phyloP scores from a whole-genome alignment of 2,888 invertebrate genomes.

The Orchesellides sinensis region DNA sequence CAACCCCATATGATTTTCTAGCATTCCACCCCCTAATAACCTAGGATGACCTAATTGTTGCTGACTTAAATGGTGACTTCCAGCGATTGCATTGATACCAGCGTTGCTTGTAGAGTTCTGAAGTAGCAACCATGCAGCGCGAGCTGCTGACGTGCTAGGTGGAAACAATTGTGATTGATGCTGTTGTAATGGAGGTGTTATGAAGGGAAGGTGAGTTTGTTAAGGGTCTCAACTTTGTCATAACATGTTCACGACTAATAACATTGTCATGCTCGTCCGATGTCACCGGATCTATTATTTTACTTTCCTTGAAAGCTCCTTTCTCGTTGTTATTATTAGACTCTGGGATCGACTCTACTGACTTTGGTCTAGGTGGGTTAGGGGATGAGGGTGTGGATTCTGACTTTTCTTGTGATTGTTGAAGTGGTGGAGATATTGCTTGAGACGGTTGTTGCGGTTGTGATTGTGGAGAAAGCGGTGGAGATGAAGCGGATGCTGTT shows the following conservation, averaged over 20 bases:
- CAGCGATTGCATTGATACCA: background rate
- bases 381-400: background rate
- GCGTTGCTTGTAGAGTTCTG: conserved; percentile 34
- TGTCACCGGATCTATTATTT: conserved; percentile 13
- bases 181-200: background rate
- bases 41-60: conserved; percentile 23
- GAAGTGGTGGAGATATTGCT: background rate
- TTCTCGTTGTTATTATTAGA: conserved; percentile 17
- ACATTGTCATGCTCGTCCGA: background rate
- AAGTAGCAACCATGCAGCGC: conserved; percentile 51
- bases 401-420: background rate
- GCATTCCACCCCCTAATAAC: conserved; percentile 20
- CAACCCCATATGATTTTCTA: conserved; percentile 17
- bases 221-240: background rate
- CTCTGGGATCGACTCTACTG: conserved; percentile 2
- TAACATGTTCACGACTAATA: background rate
- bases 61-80: background rate
- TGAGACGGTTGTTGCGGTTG: background rate
- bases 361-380: background rate
- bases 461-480: background rate
- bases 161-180: conserved; percentile 20
- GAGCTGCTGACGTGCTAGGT: conserved; percentile 11
- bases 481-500: background rate
- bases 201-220: background rate
- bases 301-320: background rate